Percentiles rank a stretch among this genome's conserved stretches.
These are phyloP conservation scores for Drosophila erecta DNA, from an alignment of 1,140 invertebrate species.

Conservation along the genomic window DNA sequence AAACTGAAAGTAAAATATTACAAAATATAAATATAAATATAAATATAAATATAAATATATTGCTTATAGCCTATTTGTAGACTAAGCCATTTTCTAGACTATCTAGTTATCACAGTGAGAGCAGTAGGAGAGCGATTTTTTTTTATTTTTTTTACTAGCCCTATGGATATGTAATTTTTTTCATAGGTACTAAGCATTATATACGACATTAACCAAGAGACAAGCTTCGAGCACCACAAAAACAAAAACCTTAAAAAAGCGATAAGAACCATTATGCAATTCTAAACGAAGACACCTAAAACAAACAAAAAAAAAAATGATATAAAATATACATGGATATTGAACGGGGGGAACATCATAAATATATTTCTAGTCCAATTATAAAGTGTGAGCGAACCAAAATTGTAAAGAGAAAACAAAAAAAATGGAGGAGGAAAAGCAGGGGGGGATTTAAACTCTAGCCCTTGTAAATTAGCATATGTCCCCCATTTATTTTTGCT, in stretches of 20 bases:
- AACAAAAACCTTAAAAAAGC: background rate
- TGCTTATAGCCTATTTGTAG: slow-evolving; percentile 36
- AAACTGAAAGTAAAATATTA: background rate
- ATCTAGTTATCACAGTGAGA: slow-evolving; percentile 7
- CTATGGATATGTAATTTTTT: slow-evolving; percentile 59
- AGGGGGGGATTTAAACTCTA: slow-evolving; percentile 1
- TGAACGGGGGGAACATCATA: slow-evolving; percentile 25
- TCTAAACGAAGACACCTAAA: slow-evolving; percentile 19
- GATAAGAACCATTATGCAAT: slow-evolving; percentile 46
- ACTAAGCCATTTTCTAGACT: slow-evolving; percentile 34
- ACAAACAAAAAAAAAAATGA: slow-evolving; percentile 9
- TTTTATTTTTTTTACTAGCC: slow-evolving; percentile 47
- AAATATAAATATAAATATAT: slow-evolving; percentile 10
- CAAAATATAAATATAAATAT: background rate
- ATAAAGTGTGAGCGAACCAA: slow-evolving; percentile 59
- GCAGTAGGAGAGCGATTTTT: slow-evolving; percentile 6
- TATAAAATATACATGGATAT: slow-evolving; percentile 22
- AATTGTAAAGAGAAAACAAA: slow-evolving; percentile 55
- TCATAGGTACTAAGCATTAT: slow-evolving; percentile 32
- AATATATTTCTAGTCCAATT: slow-evolving; percentile 78
- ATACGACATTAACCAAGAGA: slow-evolving; percentile 48
- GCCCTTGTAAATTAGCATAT: slow-evolving; percentile 27
- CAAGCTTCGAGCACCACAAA: slow-evolving; percentile 46
- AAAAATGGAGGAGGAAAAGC: background rate
- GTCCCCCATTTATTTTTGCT: slow-evolving; percentile 50